phyloP scores from a whole-genome alignment of 2,888 invertebrate genomes.

The Tridacna crocea region DNA sequence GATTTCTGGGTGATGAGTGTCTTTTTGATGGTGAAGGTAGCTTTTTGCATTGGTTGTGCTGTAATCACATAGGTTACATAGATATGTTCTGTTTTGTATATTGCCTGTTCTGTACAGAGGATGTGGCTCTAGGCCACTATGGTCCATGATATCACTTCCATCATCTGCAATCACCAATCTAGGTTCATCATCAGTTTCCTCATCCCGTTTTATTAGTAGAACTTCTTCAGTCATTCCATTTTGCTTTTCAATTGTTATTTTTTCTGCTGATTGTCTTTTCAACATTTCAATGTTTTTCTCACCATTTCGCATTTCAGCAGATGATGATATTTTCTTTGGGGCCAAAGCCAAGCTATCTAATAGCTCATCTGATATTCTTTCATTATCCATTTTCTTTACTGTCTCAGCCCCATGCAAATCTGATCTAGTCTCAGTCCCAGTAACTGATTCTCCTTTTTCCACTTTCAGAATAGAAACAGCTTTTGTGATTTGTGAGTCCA shows the following conservation, averaged over 20 bases:
- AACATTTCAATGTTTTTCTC: background rate
- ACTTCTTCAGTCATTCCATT: conserved; percentile 56
- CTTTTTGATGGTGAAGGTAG: conserved; percentile 76
- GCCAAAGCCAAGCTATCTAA: conserved; percentile 51
- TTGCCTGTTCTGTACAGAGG: conserved; percentile 70
- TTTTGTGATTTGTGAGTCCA: background rate
- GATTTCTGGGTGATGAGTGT: conserved; percentile 74
- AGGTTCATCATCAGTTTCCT: conserved; percentile 72
- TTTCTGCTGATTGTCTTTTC: conserved; percentile 40
- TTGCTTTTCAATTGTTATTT: conserved; percentile 45
- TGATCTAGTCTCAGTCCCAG: conserved; percentile 13
- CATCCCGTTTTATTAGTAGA: conserved; percentile 52
- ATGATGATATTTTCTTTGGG: conserved; percentile 28
- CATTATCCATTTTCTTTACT: conserved; percentile 1
- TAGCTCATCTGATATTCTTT: conserved; percentile 48
- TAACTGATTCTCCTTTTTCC: background rate
- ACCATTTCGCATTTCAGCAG: conserved; percentile 2
- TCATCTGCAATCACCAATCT: conserved; percentile 71
- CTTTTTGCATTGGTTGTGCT: conserved; percentile 73
- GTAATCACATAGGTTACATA: conserved; percentile 72
- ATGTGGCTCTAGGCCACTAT: conserved; percentile 39
- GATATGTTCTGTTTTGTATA: conserved; percentile 76
- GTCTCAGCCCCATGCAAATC: background rate
- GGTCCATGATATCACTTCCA: conserved; percentile 36
- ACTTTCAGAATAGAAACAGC: background rate